These are phyloP conservation scores for Hozukius guyotensis DNA, from an alignment of 2,797 vertebrate genomes.

Conservation along the genomic window DNA sequence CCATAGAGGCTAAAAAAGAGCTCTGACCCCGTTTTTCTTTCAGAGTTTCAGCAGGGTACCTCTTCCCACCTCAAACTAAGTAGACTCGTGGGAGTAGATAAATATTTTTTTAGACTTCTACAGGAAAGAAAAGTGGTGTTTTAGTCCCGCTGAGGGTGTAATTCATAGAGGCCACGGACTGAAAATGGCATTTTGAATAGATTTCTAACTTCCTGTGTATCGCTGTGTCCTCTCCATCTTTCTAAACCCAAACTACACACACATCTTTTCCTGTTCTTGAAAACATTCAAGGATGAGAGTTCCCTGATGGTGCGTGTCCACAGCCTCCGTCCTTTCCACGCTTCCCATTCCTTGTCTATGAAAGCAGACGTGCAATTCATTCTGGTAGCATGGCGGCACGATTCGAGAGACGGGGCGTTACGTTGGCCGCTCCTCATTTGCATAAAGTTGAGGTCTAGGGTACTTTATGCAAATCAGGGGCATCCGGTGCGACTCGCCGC, in stretches of 20 bases:
- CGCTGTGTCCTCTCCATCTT: background rate
- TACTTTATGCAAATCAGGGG: no score
- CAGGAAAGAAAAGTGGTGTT: conserved; percentile 24
- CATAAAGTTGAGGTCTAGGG: no score
- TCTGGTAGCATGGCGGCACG: no score
- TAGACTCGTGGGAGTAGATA: conserved; percentile 13
- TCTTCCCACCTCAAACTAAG: conserved; percentile 27
- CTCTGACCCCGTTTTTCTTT: conserved; percentile 10
- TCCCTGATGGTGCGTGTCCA: no score
- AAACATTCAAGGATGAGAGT: conserved; percentile 9
- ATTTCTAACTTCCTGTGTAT: conserved; percentile 17
- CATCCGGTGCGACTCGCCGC: no score
- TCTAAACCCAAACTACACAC: background rate
- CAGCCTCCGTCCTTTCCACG: no score
- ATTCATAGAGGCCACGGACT: conserved; percentile 36
- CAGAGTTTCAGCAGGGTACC: background rate
- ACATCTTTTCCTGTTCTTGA: background rate
- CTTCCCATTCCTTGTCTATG: no score
- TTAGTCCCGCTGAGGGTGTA: conserved; percentile 30
- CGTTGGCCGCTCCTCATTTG: no score
- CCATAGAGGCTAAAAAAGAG: conserved; percentile 32
- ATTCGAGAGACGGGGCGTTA: no score
- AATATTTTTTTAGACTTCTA: conserved; percentile 31
- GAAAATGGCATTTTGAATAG: conserved; percentile 51
- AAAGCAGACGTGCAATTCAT: no score